Evolutionary conservation across 1,140 invertebrate species (phyloP), one percentile per base, ranked within the genome.

Genomic region (Listronotus bonariensis): DNA sequence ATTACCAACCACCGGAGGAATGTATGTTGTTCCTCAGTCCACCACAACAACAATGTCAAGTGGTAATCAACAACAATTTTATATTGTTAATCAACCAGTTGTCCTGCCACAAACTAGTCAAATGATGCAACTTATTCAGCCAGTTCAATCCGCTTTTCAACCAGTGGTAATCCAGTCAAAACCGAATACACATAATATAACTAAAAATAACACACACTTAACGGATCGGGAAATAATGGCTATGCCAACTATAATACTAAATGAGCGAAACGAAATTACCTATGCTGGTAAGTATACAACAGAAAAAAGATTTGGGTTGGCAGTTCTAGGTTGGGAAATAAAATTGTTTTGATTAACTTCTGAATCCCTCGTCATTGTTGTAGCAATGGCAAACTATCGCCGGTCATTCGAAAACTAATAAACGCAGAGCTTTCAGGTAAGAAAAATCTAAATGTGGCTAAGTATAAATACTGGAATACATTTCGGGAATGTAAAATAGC

Each of bases 171-270:
- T 60, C 8, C 34, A 63, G 17, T 14, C 42, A 17, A 32, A 7
- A n/a, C 60, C 26, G 15, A 52, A 52, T 11, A 20, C 18, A 8
- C 18, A 40, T 6, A n/a, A 41, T 14, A 17, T 48, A 40, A 46
- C 17, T 41, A 42, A 40, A 15, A 12, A 9, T 0, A 32, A 34
- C 12, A 41, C 45, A 32, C 6, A 31, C 17, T 52, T 71, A 18
- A 68, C 51, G 20, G 72, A 73, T 54, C 64, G 70, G 20, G 73
- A 75, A 31, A 72, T 75, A 32, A 66, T 75, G 68, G 6, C 62
- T 10, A 75, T 75, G 73, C 73, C 73, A 14, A 75, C 71, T 5
- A 64, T 75, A 14, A 65, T 75, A 15, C 57, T 73, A 14, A 70
- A 62, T 38, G 72, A 73, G 12, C 15, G n/a, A 14, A 63, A 63